These are phyloP conservation scores for Gyrodactylus bullatarudis DNA, from an alignment of 1,140 invertebrate genomes.

Conservation along the genomic window DNA sequence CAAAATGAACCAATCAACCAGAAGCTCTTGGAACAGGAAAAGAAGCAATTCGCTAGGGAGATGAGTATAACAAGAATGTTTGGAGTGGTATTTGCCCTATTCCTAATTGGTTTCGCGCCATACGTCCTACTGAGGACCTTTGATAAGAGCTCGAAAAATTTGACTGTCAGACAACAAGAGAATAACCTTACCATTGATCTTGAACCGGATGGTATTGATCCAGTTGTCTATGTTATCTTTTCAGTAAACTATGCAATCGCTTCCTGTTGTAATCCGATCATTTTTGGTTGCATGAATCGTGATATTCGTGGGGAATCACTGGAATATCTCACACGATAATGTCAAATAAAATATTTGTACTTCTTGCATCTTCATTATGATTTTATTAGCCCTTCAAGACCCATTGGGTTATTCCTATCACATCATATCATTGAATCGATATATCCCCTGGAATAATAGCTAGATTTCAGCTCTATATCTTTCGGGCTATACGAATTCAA, in stretches of 20 bases:
- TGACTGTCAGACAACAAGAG: no score
- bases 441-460: no score
- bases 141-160: slow-evolving; percentile 10
- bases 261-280: slow-evolving; percentile 16
- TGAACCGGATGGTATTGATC: slow-evolving; percentile 11
- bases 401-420: no score
- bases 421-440: no score
- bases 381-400: no score
- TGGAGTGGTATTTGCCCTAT: slow-evolving; percentile 17
- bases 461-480: no score
- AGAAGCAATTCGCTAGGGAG: slow-evolving; percentile 12
- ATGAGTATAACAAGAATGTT: slow-evolving; percentile 22
- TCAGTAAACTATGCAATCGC: slow-evolving; percentile 18
- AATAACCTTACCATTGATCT: slow-evolving; percentile 7
- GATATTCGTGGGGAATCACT: no score
- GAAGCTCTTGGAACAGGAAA: neutral
- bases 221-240: slow-evolving; percentile 18
- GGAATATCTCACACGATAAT: no score
- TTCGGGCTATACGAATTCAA: no score
- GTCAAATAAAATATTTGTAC: no score
- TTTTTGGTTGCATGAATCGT: slow-evolving; percentile 18
- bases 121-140: slow-evolving; percentile 17
- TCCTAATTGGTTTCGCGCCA: slow-evolving; percentile 17
- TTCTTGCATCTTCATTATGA: no score
- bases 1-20: slow-evolving; percentile 12